Evolutionary conservation across 1,140 invertebrate species (phyloP).

Genomic region (Drosophila obscura): DNA sequence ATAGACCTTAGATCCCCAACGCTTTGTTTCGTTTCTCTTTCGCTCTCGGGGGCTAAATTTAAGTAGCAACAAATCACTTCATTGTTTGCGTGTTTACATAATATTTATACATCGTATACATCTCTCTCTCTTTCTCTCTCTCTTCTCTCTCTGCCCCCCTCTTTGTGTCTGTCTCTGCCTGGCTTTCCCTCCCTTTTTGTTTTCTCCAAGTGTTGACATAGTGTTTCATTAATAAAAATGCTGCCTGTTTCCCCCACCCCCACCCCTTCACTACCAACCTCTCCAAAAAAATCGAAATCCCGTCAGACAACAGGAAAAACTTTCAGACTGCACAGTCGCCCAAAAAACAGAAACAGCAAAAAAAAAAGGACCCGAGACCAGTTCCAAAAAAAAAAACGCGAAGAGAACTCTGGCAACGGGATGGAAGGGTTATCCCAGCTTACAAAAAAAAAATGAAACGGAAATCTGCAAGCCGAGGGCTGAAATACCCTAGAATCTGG

Average conservation of each 20-base stretch:
- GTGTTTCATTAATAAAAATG: slow-evolving; percentile 75
- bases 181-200: neutral
- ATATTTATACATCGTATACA: slow-evolving; percentile 78
- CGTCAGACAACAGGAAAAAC: slow-evolving; percentile 63
- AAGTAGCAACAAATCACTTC: slow-evolving; percentile 82
- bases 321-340: slow-evolving; percentile 72
- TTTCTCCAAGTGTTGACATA: slow-evolving; percentile 34
- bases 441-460: slow-evolving; percentile 7
- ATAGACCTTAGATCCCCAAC: neutral
- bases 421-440: too few relatives aligned
- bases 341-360: slow-evolving; percentile 21
- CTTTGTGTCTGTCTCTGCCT: neutral
- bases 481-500: too few relatives aligned
- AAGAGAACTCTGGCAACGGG: neutral
- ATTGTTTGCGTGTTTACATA: slow-evolving; percentile 82
- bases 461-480: neutral
- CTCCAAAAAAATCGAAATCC: slow-evolving; percentile 30
- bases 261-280: neutral
- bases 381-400: neutral
- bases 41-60: slow-evolving; percentile 72
- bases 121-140: slow-evolving; percentile 3
- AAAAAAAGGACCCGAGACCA: neutral
- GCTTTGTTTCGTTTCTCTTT: neutral
- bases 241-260: slow-evolving; percentile 16
- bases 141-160: neutral